Base-by-base conservation (phyloP, 2,797 vertebrate genomes). In the Threskiornis aethiopicus region DNA sequence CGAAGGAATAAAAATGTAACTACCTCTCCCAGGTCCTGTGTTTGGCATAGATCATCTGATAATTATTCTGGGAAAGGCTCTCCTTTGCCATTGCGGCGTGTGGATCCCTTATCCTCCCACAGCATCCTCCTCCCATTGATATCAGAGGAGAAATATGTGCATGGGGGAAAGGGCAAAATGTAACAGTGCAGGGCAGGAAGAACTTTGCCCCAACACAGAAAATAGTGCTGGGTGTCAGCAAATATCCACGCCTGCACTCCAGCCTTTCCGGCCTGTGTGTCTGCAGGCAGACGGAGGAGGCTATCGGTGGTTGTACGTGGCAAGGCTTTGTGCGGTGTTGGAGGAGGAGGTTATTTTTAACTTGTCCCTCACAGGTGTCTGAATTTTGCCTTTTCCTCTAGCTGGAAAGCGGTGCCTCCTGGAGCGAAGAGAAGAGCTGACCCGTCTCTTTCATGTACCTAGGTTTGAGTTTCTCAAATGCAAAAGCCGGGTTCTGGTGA, bases 111-210 rank as follows among this genome's bases (percentile, higher is more conserved):
- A 84, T 89, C 77, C 69, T 92, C 51, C 26, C 0, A 1, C 46
- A 41, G 77, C 73, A 92, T 93, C 70, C 57, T 57, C 52, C 82
- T 90, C 88, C 66, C 55, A 21, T 5, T 96, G 93, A 90, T 79
- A 51, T 93, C 93, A 92, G 76, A 58, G 46, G 44, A 70, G 29
- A 90, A 92, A 13, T 93, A 83, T 44, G 69, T 78, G 46, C 78
- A 78, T 46, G 79, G 83, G 59, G 70, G 49, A 96, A 91, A 95
- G 85, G 92, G 93, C 91, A 86, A 51, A 87, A 61, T 5, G 19
- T 11, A 82, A 16, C 39, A 69, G 31, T 28, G 62, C 28, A 16
- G 84, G 87, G 19, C 78, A 62, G 75, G 84, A 80, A 83, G 94
- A 80, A 93, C 84, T 94, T 96, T 92, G 87, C 37, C 76, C 84